Conservation (phyloP, 53 echinoderm and acorn worm genomes). For the Patiria pectinifera region DNA sequence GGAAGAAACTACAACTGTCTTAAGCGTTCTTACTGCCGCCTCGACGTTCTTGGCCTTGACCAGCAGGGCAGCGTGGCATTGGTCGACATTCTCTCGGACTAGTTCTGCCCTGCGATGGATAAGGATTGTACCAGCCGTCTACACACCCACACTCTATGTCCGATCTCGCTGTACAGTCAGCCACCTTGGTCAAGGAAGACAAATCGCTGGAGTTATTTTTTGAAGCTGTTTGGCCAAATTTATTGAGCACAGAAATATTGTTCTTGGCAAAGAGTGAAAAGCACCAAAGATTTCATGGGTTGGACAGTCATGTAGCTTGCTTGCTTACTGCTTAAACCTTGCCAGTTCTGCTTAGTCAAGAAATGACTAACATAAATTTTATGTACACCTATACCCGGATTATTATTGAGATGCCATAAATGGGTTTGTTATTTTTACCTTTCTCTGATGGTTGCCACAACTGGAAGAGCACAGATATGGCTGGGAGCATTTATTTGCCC, state of each 20-base stretch:
- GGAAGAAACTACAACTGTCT: not conserved
- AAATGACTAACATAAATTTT: no score
- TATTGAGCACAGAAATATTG: no score
- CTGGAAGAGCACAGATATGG: not conserved
- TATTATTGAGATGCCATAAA: no score
- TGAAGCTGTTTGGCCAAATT: no score
- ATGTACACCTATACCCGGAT: no score
- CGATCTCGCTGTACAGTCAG: not conserved
- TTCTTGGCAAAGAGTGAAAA: no score
- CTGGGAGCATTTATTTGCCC: not conserved
- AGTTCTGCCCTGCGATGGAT: not conserved
- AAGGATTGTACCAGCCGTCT: constrained; percentile 16
- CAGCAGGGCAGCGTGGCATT: constrained; percentile 18
- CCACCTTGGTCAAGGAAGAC: not conserved
- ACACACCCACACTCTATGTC: constrained; percentile 24
- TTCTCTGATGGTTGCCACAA: not conserved
- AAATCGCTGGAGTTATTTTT: not conserved
- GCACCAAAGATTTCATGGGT: no score
- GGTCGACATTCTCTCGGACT: constrained; percentile 5
- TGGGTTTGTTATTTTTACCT: no score
- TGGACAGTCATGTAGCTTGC: no score
- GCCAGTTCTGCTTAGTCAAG: no score
- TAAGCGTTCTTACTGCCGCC: not conserved
- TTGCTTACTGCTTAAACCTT: no score
- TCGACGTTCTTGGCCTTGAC: constrained; percentile 9